Evolutionary conservation across 2,113 vertebrate genomes (phyloP).

Genomic region (Phrynosoma blainvillii): DNA sequence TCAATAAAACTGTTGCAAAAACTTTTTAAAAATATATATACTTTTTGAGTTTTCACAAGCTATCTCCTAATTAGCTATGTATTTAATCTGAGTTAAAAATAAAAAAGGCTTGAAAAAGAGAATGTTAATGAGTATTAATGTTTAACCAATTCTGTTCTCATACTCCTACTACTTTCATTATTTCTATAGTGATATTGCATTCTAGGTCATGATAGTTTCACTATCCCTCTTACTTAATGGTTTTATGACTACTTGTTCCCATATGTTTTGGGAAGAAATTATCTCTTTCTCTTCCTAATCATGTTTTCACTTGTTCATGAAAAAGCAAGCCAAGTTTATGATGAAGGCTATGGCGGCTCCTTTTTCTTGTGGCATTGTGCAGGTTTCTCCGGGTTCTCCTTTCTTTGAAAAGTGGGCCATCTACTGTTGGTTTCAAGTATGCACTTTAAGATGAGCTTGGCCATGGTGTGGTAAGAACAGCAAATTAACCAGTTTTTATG

Average conservation of each 20-base stretch:
- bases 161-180: conserved; percentile 69
- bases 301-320: conserved; percentile 57
- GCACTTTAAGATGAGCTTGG: conserved; percentile 45
- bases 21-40: too few species aligned
- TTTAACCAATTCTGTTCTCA: conserved; percentile 65
- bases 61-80: conserved; percentile 44
- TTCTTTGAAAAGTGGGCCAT: conserved; percentile 79
- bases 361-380: conserved; percentile 50
- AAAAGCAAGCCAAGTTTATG: conserved; percentile 52
- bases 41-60: conserved; percentile 45
- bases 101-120: conserved; percentile 25
- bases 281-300: conserved; percentile 52
- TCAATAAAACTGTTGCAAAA: too few species aligned
- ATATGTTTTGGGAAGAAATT: conserved; percentile 61
- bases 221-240: conserved; percentile 57
- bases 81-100: conserved; percentile 21
- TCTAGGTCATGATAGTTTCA: conserved; percentile 59
- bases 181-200: conserved; percentile 38
- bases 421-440: conserved; percentile 80
- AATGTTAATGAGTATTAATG: neutral
- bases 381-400: conserved; percentile 61
- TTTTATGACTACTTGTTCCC: conserved; percentile 65
- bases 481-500: neutral
- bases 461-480: neutral
- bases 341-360: conserved; percentile 52